These are phyloP conservation scores for Temnothorax nylanderi DNA, from an alignment of 1,140 invertebrate species.

Conservation along the genomic window DNA sequence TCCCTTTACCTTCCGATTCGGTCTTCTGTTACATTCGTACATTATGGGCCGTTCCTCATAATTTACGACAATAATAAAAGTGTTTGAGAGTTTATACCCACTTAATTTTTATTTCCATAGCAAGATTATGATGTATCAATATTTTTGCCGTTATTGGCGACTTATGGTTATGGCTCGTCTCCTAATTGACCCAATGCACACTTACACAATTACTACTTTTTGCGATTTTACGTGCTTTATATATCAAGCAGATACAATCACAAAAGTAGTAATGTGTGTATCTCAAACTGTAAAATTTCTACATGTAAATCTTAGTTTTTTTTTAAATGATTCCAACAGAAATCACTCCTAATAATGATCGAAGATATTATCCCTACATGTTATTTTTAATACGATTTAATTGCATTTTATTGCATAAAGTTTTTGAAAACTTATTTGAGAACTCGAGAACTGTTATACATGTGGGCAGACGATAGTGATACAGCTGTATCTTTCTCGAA, in stretches of 20 bases:
- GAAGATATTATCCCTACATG: background rate
- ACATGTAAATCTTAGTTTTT: background rate
- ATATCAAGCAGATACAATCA: background rate
- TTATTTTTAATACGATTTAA: background rate
- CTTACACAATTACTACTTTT: background rate
- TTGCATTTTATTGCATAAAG: background rate
- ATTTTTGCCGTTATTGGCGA: background rate
- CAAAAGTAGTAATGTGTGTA: background rate
- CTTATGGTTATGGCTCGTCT: background rate
- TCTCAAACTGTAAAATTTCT: background rate
- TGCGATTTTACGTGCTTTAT: background rate
- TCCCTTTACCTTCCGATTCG: background rate
- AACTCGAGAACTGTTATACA: background rate
- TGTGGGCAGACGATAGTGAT: conserved; percentile 31
- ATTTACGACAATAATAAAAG: conserved; percentile 20
- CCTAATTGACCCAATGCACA: background rate
- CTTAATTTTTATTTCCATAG: background rate
- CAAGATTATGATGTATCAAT: background rate
- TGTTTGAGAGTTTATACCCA: background rate
- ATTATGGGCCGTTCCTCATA: background rate
- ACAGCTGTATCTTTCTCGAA: conserved; percentile 54
- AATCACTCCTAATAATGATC: background rate
- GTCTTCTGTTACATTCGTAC: background rate
- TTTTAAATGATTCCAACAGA: background rate
- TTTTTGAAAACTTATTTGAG: background rate